Percentiles rank a stretch among this genome's conserved stretches.
Evolutionary conservation across 2,888 invertebrate species (phyloP).

Genomic region (Aphodius sticticus): DNA sequence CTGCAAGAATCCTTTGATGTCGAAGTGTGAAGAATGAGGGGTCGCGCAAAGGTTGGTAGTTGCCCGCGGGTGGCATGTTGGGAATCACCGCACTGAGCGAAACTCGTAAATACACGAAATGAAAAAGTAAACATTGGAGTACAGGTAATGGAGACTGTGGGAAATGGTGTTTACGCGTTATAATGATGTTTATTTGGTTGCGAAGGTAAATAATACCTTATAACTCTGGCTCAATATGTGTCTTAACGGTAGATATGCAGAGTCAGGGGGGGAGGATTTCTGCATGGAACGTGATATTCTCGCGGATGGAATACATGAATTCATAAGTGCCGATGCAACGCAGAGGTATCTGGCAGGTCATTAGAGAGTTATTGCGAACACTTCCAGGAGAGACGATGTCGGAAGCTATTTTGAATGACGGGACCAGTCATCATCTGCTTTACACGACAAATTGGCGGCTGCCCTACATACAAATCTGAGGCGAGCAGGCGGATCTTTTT

Average conservation of each 20-base stretch:
- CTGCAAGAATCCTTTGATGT: no score
- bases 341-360: neutral
- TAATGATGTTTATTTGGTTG: neutral
- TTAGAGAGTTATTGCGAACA: neutral
- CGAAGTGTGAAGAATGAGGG: no score
- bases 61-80: no score
- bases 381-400: neutral
- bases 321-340: neutral
- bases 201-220: neutral
- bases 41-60: no score
- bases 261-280: neutral
- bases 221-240: neutral
- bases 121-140: no score
- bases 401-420: neutral
- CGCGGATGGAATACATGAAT: conserved; percentile 22
- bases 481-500: neutral
- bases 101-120: no score
- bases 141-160: no score
- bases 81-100: no score
- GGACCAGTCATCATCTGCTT: neutral
- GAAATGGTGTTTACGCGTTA: no score
- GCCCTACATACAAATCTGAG: neutral
- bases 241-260: neutral
- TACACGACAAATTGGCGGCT: neutral
- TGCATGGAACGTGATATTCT: neutral